Evolutionary conservation across 2,888 invertebrate species (phyloP).

Genomic region (Ochropleura leucogaster): DNA sequence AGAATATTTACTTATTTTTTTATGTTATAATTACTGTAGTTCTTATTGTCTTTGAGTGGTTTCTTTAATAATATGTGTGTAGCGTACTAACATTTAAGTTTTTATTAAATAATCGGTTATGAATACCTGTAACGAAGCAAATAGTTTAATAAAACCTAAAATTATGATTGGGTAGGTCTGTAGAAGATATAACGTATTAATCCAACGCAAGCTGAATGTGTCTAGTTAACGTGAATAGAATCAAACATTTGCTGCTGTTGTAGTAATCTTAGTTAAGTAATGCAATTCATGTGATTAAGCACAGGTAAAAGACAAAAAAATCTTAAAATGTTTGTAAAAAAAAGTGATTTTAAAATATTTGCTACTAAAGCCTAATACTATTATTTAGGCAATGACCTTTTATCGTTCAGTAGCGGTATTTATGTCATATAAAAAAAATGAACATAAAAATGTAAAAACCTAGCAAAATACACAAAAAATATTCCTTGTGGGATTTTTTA

Average conservation of each 20-base stretch:
- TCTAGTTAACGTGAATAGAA: conserved; percentile 57
- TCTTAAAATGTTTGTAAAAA: conserved; percentile 68
- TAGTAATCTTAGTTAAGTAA: conserved; percentile 80
- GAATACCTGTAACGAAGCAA: neutral
- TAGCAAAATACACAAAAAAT: conserved; percentile 84
- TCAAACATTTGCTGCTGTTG: conserved; percentile 78
- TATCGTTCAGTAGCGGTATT: conserved; percentile 75
- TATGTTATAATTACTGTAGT: conserved; percentile 25
- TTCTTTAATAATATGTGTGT: conserved; percentile 32
- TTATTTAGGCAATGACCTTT: conserved; percentile 64
- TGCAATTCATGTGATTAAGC: conserved; percentile 79
- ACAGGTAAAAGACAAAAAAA: conserved; percentile 84
- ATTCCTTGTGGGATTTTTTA: conserved; percentile 72
- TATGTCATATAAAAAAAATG: conserved; percentile 80
- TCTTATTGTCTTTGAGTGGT: conserved; percentile 22
- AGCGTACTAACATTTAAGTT: conserved; percentile 39
- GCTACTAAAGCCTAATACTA: conserved; percentile 69
- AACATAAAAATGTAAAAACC: conserved; percentile 84
- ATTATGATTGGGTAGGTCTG: neutral
- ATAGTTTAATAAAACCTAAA: conserved; percentile 8
- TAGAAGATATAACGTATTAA: conserved; percentile 50
- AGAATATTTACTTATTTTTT: conserved; percentile 16
- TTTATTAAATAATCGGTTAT: conserved; percentile 24
- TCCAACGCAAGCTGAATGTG: conserved; percentile 59
- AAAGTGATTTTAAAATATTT: conserved; percentile 70